A percentile compares a stretch with the other conserved stretches of the same genome.
Evolutionary conservation across 2,113 vertebrate genomes (phyloP).

Genomic region (Corynorhinus townsendii): DNA sequence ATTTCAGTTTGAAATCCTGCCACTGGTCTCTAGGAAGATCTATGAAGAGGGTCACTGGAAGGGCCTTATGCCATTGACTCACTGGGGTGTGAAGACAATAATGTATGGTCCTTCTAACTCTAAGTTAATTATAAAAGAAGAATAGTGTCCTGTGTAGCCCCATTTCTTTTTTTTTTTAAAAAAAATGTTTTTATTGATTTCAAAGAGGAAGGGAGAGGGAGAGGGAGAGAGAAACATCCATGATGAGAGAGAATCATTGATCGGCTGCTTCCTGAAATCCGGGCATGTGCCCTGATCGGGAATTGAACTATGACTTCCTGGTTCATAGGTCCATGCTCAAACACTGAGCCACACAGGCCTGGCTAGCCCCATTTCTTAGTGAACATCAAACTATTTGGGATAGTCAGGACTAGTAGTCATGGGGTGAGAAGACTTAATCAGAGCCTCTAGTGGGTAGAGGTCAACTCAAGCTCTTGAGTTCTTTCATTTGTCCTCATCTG

Average conservation of each 20-base stretch:
- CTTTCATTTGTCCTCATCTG: not conserved
- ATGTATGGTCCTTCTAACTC: accelerated
- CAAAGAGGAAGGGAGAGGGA: too few species aligned
- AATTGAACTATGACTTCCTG: too few species aligned
- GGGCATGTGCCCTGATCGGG: too few species aligned
- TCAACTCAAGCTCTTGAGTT: not conserved
- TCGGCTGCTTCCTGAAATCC: too few species aligned
- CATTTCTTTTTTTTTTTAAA: too few species aligned
- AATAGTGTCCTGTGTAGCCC: not conserved
- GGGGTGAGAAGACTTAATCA: not conserved
- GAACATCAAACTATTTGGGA: not conserved
- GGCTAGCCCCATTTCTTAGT: not conserved
- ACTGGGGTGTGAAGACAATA: not conserved
- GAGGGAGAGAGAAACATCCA: too few species aligned
- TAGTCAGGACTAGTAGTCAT: not conserved
- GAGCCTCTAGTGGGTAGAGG: not conserved
- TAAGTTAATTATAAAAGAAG: not conserved
- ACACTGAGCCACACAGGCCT: too few species aligned
- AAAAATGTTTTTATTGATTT: too few species aligned
- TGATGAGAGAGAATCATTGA: too few species aligned
- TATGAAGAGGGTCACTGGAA: too few species aligned
- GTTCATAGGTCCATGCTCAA: too few species aligned
- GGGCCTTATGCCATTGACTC: not conserved
- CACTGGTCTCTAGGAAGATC: not conserved
- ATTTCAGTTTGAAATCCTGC: not conserved